These are phyloP conservation scores for Halyomorpha halys DNA, from an alignment of 1,140 invertebrate genomes.

Conservation along the genomic window DNA sequence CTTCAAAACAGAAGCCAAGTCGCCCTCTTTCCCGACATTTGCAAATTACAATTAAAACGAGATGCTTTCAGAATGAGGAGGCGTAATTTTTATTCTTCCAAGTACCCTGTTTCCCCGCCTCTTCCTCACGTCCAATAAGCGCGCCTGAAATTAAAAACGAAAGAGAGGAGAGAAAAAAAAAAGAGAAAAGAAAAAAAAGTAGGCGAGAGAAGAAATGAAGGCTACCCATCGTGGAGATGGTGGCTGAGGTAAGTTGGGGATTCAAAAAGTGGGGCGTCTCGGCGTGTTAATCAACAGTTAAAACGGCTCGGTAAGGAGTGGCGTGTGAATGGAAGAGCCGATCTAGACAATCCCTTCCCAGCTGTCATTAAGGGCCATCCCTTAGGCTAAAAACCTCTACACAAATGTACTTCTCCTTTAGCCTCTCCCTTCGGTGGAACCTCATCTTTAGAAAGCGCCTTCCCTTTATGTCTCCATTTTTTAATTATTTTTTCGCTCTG, in stretches of 20 bases:
- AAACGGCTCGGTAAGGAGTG: not conserved
- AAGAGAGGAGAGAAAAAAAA: too few relatives aligned
- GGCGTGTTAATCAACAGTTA: constrained; percentile 11
- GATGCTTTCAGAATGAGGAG: too few relatives aligned
- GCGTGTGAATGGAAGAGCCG: not conserved
- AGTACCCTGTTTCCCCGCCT: too few relatives aligned
- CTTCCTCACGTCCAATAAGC: too few relatives aligned
- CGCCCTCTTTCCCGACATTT: too few relatives aligned
- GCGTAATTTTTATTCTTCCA: too few relatives aligned
- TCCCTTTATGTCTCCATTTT: constrained; percentile 5
- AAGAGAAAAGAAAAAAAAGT: too few relatives aligned
- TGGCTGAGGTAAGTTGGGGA: not conserved
- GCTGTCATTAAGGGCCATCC: constrained; percentile 11
- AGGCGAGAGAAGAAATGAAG: too few relatives aligned
- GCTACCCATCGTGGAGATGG: not conserved
- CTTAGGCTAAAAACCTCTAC: constrained; percentile 10
- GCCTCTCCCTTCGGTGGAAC: not conserved
- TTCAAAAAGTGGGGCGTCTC: constrained; percentile 1
- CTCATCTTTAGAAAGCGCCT: constrained; percentile 8
- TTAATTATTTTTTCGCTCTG: constrained; percentile 1
- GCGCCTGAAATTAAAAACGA: too few relatives aligned
- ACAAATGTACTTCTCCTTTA: constrained; percentile 1
- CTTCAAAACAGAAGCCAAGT: too few relatives aligned
- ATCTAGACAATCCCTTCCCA: not conserved
- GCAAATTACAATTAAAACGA: too few relatives aligned